Conservation (phyloP, 30 jellyfish, hydroid and myxozoan genomes). For the Sanderia malayensis region DNA sequence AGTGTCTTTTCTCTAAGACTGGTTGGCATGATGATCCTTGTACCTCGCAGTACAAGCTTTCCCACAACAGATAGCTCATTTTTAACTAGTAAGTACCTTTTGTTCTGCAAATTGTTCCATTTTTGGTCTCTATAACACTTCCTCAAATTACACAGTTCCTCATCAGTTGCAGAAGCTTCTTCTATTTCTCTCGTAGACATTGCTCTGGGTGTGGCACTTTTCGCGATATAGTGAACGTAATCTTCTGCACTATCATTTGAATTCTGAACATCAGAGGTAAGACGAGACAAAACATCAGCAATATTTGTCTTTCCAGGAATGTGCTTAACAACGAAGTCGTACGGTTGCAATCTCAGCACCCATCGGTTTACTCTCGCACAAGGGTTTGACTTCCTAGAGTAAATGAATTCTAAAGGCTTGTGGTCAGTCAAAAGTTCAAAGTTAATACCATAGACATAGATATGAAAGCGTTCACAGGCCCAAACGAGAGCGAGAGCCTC, state of each 20-base stretch:
- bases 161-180: conserved; percentile 44
- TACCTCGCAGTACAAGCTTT: conserved; percentile 39
- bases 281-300: conserved; percentile 11
- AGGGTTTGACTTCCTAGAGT: conserved; percentile 35
- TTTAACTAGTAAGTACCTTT: conserved; percentile 10
- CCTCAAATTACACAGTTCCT: conserved; percentile 13
- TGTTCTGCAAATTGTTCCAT: conserved; percentile 41
- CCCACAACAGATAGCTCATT: conserved; percentile 39
- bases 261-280: background rate
- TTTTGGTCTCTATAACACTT: conserved; percentile 5
- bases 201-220: conserved; percentile 50
- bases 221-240: conserved; percentile 38
- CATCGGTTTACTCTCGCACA: conserved; percentile 44
- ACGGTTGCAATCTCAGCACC: conserved; percentile 49
- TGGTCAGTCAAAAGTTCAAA: no score
- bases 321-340: conserved; percentile 6
- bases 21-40: conserved; percentile 44
- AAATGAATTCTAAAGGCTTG: no score
- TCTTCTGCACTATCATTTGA: conserved; percentile 30
- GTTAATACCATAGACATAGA: no score
- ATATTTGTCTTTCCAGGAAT: conserved; percentile 27
- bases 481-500: no score
- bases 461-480: no score
- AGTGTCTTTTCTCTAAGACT: conserved; percentile 16
- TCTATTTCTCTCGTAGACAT: conserved; percentile 38